Evolutionary conservation across 2,113 vertebrate species (phyloP).

Genomic region (Gasterosteus aculeatus): DNA sequence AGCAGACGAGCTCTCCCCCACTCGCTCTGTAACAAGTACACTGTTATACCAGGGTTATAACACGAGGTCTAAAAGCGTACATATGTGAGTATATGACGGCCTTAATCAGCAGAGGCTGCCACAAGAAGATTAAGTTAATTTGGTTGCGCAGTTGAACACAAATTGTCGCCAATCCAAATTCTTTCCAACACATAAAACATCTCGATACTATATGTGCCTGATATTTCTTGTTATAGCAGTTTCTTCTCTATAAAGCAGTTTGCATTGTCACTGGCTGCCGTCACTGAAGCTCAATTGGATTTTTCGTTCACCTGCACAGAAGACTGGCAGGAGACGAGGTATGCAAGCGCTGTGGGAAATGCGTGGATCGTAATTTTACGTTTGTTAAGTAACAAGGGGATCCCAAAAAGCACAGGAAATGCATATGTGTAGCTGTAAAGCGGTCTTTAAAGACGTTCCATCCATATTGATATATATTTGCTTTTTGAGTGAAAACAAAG

Average conservation of each 20-base stretch:
- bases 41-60: conserved; percentile 1
- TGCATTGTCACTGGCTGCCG: neutral
- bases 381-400: neutral
- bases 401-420: neutral
- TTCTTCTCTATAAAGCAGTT: neutral
- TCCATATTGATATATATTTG: neutral
- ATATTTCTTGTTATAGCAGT: neutral
- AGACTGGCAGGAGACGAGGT: neutral
- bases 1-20: conserved; percentile 54
- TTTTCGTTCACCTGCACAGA: neutral
- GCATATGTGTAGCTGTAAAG: neutral
- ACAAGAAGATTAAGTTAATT: neutral
- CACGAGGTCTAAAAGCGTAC: neutral
- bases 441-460: neutral
- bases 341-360: neutral
- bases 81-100: neutral
- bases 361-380: neutral
- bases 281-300: neutral
- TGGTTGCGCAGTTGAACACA: neutral
- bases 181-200: neutral
- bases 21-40: conserved; percentile 8
- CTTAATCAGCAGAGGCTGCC: neutral
- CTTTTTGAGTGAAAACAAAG: neutral
- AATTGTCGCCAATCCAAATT: neutral
- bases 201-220: neutral